Base-by-base conservation (phyloP, 2,113 vertebrate species). In the Paracanthobrama guichenoti region DNA sequence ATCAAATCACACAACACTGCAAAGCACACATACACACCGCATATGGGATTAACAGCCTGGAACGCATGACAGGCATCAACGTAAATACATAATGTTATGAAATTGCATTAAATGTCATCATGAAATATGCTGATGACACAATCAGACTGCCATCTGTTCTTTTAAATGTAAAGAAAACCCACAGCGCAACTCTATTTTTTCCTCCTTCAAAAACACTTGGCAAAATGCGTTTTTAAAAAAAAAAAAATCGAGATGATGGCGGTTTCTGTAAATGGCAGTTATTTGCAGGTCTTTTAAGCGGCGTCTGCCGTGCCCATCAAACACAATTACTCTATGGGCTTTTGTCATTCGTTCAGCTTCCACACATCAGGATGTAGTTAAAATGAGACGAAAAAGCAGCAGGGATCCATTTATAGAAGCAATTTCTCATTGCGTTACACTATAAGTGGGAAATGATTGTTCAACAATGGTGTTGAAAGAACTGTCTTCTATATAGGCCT, bases 131-230 rank as follows among this genome's bases (percentile, higher is more conserved):
- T 44, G 79, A 79, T 78, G 72, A 24, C 44, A 79, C 74, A 73
- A 86, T 57, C 74, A 82, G 53, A 35, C 64, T 35, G 42, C 83
- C 81, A 88, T 89, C 88, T 89, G 88, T 89, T 87, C 24, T 46
- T 39, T 80, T 20, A 86, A 73, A 75, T 48, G 69, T 84, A 69
- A 79, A 78, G 39, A 85, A 72, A 79, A 77, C 60, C 48, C 59
- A 48, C 28, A 84, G 13, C 66, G n/a, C 28, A 71, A 31, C 42
- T 60, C 26, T 39, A 53, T 69, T 83, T 85, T 62, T 64, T 69
- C 46, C 28, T 64, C 35, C 74, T 39, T 66, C 44, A 81, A 64
- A 82, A 72, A 48, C 62, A 82, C 44, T 31, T 20, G 44, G 28
- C 88, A 85, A 67, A 67, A 66, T 85, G 74, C 0, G 14, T 76